phyloP scores from a whole-genome alignment of 2,888 invertebrate genomes.

The Alloscopus bannaensis region DNA sequence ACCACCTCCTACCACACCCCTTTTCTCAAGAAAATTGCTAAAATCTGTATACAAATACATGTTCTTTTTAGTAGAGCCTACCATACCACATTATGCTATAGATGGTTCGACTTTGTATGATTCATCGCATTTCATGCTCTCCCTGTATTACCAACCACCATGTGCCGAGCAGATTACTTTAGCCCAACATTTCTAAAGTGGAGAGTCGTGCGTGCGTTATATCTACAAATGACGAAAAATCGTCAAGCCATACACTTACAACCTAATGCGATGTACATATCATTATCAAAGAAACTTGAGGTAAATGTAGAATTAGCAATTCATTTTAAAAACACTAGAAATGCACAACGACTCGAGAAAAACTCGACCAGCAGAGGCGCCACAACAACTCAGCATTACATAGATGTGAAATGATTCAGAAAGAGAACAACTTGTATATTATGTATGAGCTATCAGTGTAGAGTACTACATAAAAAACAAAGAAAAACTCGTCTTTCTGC shows the following conservation, averaged over 20 bases:
- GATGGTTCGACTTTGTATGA: not conserved
- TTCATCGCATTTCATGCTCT: not conserved
- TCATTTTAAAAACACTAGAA: too few species aligned
- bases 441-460: too few species aligned
- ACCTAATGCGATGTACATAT: not conserved
- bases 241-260: conserved; percentile 7
- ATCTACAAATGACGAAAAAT: conserved; percentile 16
- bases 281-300: conserved; percentile 2
- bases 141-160: not conserved
- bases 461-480: not conserved
- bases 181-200: not conserved
- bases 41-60: conserved; percentile 8
- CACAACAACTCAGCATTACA: too few species aligned
- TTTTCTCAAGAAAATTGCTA: conserved; percentile 37
- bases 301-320: too few species aligned
- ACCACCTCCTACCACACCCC: conserved; percentile 57
- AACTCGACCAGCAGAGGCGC: too few species aligned
- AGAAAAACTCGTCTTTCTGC: not conserved
- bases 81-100: not conserved
- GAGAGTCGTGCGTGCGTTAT: conserved; percentile 23
- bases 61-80: too few species aligned
- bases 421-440: conserved; percentile 39
- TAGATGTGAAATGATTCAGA: conserved; percentile 50
- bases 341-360: too few species aligned
- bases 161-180: not conserved